These are phyloP conservation scores for Baronia brevicornis DNA, from an alignment of 2,888 invertebrate species.

Conservation along the genomic window DNA sequence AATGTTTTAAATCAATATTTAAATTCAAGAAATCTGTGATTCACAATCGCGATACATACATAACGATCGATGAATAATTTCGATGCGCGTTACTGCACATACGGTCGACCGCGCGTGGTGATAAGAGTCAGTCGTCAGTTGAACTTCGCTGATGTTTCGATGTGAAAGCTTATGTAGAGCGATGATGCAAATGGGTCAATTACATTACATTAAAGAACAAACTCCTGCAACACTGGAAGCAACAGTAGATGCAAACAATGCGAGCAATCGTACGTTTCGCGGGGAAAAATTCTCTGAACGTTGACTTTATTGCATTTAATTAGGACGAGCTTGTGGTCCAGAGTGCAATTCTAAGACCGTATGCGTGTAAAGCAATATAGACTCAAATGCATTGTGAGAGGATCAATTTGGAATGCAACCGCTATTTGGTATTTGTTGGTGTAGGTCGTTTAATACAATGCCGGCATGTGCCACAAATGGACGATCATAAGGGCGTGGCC, in stretches of 20 bases:
- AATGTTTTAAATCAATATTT: too few species aligned
- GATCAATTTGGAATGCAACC: conserved; percentile 8
- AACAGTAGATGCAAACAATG: conserved; percentile 1
- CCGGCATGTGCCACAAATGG: conserved; percentile 40
- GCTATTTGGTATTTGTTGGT: conserved; percentile 19
- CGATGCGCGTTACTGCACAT: too few species aligned
- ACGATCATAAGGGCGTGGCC: conserved; percentile 21
- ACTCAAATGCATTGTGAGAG: conserved; percentile 10
- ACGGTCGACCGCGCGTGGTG: too few species aligned
- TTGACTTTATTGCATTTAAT: conserved; percentile 40
- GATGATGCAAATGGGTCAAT: too few species aligned
- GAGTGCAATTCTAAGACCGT: conserved; percentile 8
- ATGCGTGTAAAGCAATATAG: neutral
- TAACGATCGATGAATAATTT: too few species aligned
- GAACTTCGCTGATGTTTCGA: too few species aligned
- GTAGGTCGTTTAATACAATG: conserved; percentile 34
- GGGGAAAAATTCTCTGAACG: conserved; percentile 24
- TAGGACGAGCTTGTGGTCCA: conserved; percentile 23
- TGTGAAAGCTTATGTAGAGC: too few species aligned
- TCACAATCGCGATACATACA: too few species aligned
- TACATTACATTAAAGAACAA: conserved; percentile 6
- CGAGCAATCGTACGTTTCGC: conserved; percentile 6
- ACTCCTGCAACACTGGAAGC: conserved; percentile 16
- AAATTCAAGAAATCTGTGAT: too few species aligned
- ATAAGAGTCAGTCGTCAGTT: too few species aligned